Evolutionary conservation across 2,797 vertebrate species (phyloP).

Genomic region (Psittacula derbiana): DNA sequence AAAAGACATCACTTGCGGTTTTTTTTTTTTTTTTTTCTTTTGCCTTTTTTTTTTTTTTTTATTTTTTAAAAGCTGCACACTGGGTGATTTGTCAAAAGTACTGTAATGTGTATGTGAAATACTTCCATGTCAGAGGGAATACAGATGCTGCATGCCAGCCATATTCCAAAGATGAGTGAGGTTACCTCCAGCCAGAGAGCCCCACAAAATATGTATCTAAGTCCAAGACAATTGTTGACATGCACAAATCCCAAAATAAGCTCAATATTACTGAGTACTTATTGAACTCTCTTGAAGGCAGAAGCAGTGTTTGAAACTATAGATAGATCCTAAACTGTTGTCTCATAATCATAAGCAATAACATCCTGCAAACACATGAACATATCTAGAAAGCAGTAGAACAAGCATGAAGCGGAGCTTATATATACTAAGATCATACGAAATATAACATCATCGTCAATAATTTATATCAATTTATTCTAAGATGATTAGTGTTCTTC

Average conservation of each 20-base stretch:
- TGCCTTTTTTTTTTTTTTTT: background rate
- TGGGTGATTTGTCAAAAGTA: background rate
- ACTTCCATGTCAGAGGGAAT: background rate
- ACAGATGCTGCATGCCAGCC: background rate
- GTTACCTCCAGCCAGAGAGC: background rate
- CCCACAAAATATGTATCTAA: rapidly evolving
- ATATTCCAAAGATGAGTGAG: background rate
- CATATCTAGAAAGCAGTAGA: background rate
- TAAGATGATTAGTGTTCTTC: background rate
- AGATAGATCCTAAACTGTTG: background rate
- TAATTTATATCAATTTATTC: background rate
- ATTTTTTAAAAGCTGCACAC: background rate
- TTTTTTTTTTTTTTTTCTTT: no score
- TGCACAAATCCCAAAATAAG: background rate
- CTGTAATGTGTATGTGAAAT: background rate
- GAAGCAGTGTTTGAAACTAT: background rate
- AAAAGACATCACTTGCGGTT: background rate
- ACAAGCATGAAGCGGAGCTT: background rate
- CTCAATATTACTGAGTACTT: background rate
- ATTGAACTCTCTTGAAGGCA: background rate
- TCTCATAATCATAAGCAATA: background rate
- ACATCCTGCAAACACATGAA: background rate
- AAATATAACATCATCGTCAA: background rate
- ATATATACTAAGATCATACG: background rate
- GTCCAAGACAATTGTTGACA: background rate